Evolutionary conservation across 2,797 vertebrate species (phyloP), one percentile per base, ranked within the genome.

Genomic region (Intellagama lesueurii): DNA sequence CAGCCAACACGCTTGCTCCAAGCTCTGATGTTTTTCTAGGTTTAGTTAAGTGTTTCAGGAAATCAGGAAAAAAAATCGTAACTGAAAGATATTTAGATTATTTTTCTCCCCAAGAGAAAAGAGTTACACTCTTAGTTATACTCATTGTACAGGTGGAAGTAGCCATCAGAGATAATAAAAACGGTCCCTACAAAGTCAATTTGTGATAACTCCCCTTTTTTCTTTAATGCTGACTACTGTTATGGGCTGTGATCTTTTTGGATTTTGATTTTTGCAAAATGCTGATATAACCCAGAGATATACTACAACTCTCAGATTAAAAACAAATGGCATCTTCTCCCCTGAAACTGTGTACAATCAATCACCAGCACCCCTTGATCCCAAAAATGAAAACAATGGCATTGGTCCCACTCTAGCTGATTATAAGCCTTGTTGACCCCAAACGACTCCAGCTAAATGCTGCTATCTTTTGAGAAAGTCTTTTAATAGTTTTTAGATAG

Each of bases 291-390:
- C 64, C 17, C 84, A 32, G 4, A 44, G 0, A 66, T 87, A 69
- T 60, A 12, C 28, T 92, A 85, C 14, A 88, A 89, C 87, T 64
- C 81, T 87, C 30, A 7, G 47, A 90, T 68, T 85, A 88, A 82
- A 68, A 80, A 93, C 32, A 3, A 8, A 90, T 44, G 47, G 52
- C 81, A 77, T 5, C 56, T 24, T 88, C 92, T 87, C 52, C 52
- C 66, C 70, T 87, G 76, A 81, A 91, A 75, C 52, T 84, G 80
- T 79, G 49, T 32, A 68, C 81, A 87, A 91, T 26, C 2, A 7
- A 90, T 35, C 26, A 88, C 86, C 78, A 88, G 81, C 86, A 1
- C 82, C 77, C 12, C 64, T 3, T 69, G 44, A 40, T 70, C 87
- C 7, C 7, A 56, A 49, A 7, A 80, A 91, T 1, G 1, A 90